Percentiles rank a stretch among this genome's conserved stretches.
These are phyloP conservation scores for Ascaphus truei DNA, from an alignment of 2,113 vertebrate genomes.

Conservation along the genomic window DNA sequence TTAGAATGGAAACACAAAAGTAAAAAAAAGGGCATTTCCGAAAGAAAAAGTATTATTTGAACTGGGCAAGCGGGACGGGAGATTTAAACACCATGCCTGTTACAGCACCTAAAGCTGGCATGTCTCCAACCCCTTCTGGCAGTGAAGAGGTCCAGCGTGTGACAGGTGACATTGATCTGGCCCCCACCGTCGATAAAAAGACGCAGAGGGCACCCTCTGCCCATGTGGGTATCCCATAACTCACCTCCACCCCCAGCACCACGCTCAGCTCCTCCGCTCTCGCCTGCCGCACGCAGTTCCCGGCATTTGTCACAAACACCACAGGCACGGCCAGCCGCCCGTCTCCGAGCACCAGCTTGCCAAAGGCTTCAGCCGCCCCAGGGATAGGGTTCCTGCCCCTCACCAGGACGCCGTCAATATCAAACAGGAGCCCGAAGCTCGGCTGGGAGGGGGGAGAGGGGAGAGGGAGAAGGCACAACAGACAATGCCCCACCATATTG, in stretches of 20 bases:
- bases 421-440: slow-evolving; percentile 87
- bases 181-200: no score
- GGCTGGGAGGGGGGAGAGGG: slow-evolving; percentile 32
- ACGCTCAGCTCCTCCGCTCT: slow-evolving; percentile 82
- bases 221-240: background rate
- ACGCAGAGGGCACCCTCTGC: no score
- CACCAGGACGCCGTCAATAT: slow-evolving; percentile 90
- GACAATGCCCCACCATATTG: no score
- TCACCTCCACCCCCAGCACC: slow-evolving; percentile 81
- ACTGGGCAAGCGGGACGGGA: no score
- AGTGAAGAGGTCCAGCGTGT: no score
- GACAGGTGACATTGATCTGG: no score
- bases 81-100: no score
- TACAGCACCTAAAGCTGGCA: no score
- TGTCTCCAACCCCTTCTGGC: no score
- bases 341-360: slow-evolving; percentile 60
- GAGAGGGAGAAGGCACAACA: slow-evolving; percentile 49
- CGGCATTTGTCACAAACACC: slow-evolving; percentile 92
- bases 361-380: slow-evolving; percentile 80
- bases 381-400: slow-evolving; percentile 80
- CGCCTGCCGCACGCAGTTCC: slow-evolving; percentile 75
- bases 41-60: no score
- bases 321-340: slow-evolving; percentile 85
- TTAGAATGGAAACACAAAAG: no score
- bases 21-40: no score